Percentiles rank a stretch among this genome's conserved stretches.
These are phyloP conservation scores for Vidua chalybeata DNA, from an alignment of 2,113 vertebrate genomes.

Conservation along the genomic window DNA sequence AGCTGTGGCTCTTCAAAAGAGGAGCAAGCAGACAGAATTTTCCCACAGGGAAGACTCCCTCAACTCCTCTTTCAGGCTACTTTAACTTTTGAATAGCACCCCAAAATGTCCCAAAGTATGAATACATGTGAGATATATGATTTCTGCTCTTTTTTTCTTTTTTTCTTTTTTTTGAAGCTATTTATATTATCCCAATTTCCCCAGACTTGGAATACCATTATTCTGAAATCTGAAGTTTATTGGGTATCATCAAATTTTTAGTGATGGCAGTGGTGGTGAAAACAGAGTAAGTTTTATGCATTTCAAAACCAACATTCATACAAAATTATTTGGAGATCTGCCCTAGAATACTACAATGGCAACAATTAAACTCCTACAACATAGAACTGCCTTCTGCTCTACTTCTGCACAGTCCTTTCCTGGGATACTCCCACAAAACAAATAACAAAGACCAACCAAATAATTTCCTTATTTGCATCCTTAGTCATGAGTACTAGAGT, in stretches of 20 bases:
- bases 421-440: neutral
- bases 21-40: neutral
- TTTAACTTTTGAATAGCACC: neutral
- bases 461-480: neutral
- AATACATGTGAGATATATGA: neutral
- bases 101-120: neutral
- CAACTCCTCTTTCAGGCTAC: neutral
- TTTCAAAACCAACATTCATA: neutral
- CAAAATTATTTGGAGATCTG: neutral
- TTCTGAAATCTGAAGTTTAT: neutral
- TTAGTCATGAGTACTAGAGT: no score
- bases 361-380: neutral
- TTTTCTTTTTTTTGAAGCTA: neutral
- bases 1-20: neutral
- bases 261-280: neutral
- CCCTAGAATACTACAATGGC: neutral
- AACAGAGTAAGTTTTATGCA: neutral
- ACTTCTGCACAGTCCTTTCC: neutral
- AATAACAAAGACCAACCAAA: neutral
- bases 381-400: neutral
- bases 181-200: neutral
- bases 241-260: neutral
- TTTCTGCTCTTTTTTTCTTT: neutral
- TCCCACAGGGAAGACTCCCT: neutral
- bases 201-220: neutral